phyloP scores from a whole-genome alignment of 2,113 vertebrate species.

The Saccopteryx bilineata region DNA sequence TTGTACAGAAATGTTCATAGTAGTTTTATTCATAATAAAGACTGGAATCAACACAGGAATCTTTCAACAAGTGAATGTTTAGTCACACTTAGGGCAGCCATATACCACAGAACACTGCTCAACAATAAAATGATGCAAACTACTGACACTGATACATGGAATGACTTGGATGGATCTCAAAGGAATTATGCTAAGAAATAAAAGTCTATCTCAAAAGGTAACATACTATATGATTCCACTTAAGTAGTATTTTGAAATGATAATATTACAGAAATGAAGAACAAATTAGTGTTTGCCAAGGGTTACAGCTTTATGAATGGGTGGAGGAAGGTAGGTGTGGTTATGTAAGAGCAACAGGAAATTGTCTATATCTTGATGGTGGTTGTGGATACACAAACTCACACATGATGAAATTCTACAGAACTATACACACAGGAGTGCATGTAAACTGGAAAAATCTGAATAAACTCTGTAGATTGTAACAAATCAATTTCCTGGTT shows the following conservation, averaged over 20 bases:
- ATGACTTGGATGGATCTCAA: background rate
- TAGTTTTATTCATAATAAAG: conserved; percentile 14
- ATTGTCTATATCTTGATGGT: background rate
- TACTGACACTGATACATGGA: background rate
- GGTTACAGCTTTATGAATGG: background rate
- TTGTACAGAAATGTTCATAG: background rate
- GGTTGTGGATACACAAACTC: conserved; percentile 21
- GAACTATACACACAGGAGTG: background rate
- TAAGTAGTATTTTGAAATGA: conserved; percentile 10
- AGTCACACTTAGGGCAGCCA: background rate
- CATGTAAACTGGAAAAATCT: background rate
- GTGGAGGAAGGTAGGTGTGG: background rate
- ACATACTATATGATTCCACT: background rate
- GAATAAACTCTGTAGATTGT: background rate
- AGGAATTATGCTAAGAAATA: background rate
- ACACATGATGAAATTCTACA: background rate
- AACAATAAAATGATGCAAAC: background rate
- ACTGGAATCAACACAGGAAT: conserved; percentile 2
- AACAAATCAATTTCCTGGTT: conserved; percentile 32
- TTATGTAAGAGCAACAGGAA: conserved; percentile 24
- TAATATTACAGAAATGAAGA: background rate
- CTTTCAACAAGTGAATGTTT: background rate
- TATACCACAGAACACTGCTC: background rate
- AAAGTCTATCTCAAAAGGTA: background rate
- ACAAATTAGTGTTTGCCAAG: background rate